Percentiles rank a stretch among this genome's conserved stretches.
Conservation (phyloP, 2,888 invertebrate genomes). For the Chrysomela aeneicollis region DNA sequence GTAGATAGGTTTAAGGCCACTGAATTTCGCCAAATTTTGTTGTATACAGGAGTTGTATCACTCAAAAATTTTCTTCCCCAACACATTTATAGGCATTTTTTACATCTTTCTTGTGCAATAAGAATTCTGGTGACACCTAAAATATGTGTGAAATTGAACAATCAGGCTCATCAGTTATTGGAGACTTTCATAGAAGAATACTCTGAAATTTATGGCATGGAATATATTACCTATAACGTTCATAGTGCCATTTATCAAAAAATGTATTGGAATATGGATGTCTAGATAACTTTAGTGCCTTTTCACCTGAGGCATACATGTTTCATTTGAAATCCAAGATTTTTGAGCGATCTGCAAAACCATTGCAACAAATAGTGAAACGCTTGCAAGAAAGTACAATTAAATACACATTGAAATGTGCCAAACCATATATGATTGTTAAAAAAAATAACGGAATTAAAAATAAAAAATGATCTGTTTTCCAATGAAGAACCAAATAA, state of each 20-base stretch:
- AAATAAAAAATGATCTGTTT: background rate
- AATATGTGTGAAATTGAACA: constrained; percentile 10
- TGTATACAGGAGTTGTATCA: no score
- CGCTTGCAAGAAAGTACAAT: background rate
- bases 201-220: constrained; percentile 36
- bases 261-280: constrained; percentile 39
- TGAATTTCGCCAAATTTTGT: constrained; percentile 14
- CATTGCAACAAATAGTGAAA: constrained; percentile 13
- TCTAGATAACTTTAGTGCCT: constrained; percentile 43
- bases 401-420: constrained; percentile 1
- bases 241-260: constrained; percentile 42
- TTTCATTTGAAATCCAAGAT: constrained; percentile 8
- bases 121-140: constrained; percentile 16
- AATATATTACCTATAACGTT: constrained; percentile 42
- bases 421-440: background rate
- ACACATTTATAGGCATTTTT: constrained; percentile 12
- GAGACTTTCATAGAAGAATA: constrained; percentile 12
- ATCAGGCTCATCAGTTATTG: constrained; percentile 14
- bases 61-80: constrained; percentile 14
- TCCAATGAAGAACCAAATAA: constrained; percentile 12
- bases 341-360: constrained; percentile 7
- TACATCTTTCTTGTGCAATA: constrained; percentile 14
- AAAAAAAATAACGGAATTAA: constrained; percentile 3
- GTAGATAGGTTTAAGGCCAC: constrained; percentile 14
- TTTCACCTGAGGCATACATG: constrained; percentile 21